Conservation (phyloP, 37 sponge, comb jelly and placozoan species). For the Petrosia ficiformis region DNA sequence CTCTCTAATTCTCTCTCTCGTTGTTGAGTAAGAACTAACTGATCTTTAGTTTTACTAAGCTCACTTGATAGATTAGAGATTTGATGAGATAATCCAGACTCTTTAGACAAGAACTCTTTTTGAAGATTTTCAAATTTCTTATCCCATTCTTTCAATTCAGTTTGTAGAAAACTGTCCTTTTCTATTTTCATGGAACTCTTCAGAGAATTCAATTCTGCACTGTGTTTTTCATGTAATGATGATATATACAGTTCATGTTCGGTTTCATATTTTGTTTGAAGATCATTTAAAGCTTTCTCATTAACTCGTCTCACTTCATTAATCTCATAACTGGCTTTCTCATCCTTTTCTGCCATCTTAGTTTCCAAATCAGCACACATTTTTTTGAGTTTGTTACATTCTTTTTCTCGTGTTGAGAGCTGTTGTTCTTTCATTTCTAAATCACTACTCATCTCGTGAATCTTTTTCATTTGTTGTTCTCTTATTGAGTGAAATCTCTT, state of each 20-base stretch:
- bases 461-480: too few species aligned
- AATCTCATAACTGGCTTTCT: neutral
- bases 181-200: too few species aligned
- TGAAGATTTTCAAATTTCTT: slow-evolving; percentile 28
- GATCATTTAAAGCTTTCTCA: slow-evolving; percentile 27
- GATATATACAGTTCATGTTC: too few species aligned
- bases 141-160: slow-evolving; percentile 13
- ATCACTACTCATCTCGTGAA: too few species aligned
- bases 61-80: slow-evolving; percentile 48
- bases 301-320: neutral
- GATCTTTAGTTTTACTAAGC: slow-evolving; percentile 51
- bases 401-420: neutral
- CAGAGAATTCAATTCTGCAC: too few species aligned
- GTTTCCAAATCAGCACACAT: neutral
- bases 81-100: slow-evolving; percentile 25
- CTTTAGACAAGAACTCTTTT: slow-evolving; percentile 22
- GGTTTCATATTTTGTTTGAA: neutral
- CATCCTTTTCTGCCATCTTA: neutral
- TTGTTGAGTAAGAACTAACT: slow-evolving; percentile 49
- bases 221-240: too few species aligned
- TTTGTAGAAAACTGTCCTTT: neutral
- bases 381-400: neutral
- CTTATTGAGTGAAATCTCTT: too few species aligned
- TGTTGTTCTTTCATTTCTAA: neutral
- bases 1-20: slow-evolving; percentile 32